phyloP scores from a whole-genome alignment of 2,797 vertebrate species.

The Tamandua tetradactyla region DNA sequence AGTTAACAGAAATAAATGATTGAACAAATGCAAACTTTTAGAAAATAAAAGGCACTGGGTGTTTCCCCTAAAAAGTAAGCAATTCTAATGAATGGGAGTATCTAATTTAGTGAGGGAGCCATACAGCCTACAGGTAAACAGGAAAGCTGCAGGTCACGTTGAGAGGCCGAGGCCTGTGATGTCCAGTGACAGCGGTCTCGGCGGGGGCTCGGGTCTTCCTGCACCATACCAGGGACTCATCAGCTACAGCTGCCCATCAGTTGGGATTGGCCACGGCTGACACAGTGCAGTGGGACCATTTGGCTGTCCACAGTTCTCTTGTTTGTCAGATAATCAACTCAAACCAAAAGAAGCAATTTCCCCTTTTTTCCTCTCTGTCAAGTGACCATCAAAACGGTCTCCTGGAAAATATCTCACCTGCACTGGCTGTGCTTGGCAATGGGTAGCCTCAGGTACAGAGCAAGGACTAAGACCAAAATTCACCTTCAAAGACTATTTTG shows the following conservation, averaged over 20 bases:
- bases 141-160: neutral
- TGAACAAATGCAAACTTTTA: neutral
- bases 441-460: neutral
- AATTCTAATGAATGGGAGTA: neutral
- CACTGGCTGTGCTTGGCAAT: neutral
- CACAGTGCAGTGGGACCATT: neutral
- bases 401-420: accelerated
- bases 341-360: neutral
- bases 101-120: neutral
- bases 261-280: neutral
- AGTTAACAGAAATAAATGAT: neutral
- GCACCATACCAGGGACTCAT: accelerated
- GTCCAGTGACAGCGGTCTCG: too few species aligned
- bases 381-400: neutral
- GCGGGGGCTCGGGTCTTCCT: neutral
- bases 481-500: neutral
- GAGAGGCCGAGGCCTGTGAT: neutral
- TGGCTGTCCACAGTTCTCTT: neutral
- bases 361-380: neutral
- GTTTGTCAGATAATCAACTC: neutral
- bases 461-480: neutral
- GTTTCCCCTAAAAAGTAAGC: neutral
- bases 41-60: neutral
- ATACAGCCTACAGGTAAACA: neutral
- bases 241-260: accelerated